Evolutionary conservation across 2,797 vertebrate genomes (phyloP), one percentile per base, ranked within the genome.

Genomic region (Kryptopterus vitreolus): DNA sequence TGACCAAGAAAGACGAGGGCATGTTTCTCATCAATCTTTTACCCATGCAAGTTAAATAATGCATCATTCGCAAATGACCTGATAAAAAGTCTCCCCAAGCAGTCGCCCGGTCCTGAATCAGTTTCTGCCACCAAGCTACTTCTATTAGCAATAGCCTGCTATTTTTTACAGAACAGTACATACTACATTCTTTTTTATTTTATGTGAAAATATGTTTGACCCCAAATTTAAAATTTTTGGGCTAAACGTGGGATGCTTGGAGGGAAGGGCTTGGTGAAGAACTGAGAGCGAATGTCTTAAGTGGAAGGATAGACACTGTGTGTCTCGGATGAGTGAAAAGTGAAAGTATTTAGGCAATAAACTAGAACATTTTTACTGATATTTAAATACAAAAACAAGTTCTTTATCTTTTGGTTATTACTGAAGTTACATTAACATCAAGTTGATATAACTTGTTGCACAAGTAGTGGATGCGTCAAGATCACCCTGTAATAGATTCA

Each of bases 11-110:
- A 63, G 73, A 80, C 62, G 53, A 80, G 81, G 83, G 77, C 76
- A 70, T 90, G 87, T 87, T 88, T 65, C 83, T 90, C 88, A 89
- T 92, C 87, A 87, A 88, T 91, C 85, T 88, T 91, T 91, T 80
- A 91, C 76, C 76, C 81, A 80, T 29, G 35, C 76, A 53, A 58
- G 38, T 82, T 88, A 81, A 90, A 90, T 90, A 90, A 90, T 91
- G 84, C 83, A 92, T 77, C 81, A 83, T 43, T 55, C 81, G 82
- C 82, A 87, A 88, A 89, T 88, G 89, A 89, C 85, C 84, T 87
- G 90, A 86, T 74, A 12, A 89, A 88, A 86, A 83, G 80, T 77
- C 79, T 73, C 79, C 80, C 76, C 82, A 35, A 86, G 81, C 86
- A 66, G 82, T 69, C 78, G 77, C 59, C 76, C 83, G 78, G 77